Base-by-base conservation (phyloP, 1,140 invertebrate species). In the Listronotus bonariensis region DNA sequence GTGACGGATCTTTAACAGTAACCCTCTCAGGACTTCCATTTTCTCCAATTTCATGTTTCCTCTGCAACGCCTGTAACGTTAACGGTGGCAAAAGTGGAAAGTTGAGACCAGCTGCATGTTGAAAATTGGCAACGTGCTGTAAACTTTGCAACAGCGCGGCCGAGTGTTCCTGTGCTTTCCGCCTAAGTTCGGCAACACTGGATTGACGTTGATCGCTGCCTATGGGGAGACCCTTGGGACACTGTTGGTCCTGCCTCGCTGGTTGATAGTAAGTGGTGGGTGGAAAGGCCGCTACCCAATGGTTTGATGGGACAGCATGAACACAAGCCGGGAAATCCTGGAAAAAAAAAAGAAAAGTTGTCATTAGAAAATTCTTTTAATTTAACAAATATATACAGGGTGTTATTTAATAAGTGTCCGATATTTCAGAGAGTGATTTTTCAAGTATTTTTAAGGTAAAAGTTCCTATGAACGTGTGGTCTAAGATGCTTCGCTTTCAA, bases 101-200 rank as follows among this genome's bases (percentile, higher is more conserved):
- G 55, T 79, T 85, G 67, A 79, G 76, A 41, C 80, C 85, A 12
- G 76, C 84, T 62, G 87, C 79, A 34, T 82, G 80, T 45, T 82
- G 80, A 64, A 82, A 80, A 62, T 72, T 81, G 38, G 80, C 80
- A 18, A 82, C 81, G 63, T 83, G 81, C 49, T 86, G 89, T 20
- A 92, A 79, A 15, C 86, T 88, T 72, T 91, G 89, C 51, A 92
- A 78, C 10, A 93, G 80, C 0, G 92, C 92, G 0, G 93, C 92
- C 1, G 92, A 92, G 77, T 96, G 93, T 75, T 95, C 93, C 76
- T 95, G 92, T 0, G 93, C 93, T 77, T 95, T 95, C 20, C 93
- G 84, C 11, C 93, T 82, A 8, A 95, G 80, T 73, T 95, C 92
- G 0, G 92, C 92, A 14, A 95, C 89, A 77, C 90, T 93, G 61